Evolutionary conservation across 2,797 vertebrate genomes (phyloP), one percentile per base, ranked within the genome.

Genomic region (Sphenodon punctatus): DNA sequence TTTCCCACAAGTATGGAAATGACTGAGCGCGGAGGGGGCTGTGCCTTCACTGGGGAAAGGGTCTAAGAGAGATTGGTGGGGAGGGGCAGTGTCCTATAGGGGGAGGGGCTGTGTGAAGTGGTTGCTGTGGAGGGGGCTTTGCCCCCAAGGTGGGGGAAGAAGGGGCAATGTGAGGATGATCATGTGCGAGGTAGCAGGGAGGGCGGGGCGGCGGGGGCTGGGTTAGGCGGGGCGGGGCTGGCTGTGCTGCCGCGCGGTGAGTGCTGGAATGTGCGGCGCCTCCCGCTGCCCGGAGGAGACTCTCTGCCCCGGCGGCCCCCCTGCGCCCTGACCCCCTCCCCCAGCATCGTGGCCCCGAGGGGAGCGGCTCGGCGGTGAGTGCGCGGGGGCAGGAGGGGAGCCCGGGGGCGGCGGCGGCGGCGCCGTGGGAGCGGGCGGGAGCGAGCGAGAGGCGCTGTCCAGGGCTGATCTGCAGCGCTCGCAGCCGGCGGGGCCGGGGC

Each of bases 361-460:
- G n/a, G n/a, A n/a, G n/a, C n/a, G n/a, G n/a, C n/a, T n/a, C n/a
- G 82, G 66, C 51, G 84, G 93, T 90, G 66, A 87, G 85, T 23
- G 80, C 64, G 41, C 73, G 70, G 53, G 76, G 49, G n/a, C 8
- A 58, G 42, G 42, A 61, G 22, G 14, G 32, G 25, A 12, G 36
- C 16, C 30, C 69, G 48, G 19, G 12, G 14, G 22, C 13, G 22
- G 88, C 78, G 83, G 68, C 41, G 60, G 77, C 41, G 17, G 76
- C 49, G 88, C 85, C 88, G 78, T 67, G 80, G 82, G 82, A 86
- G 76, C 82, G 81, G 55, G 87, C 84, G 90, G 91, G 94, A 93
- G 93, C 88, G 90, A 79, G 96, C 95, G 96, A 96, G 86, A 90
- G 92, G 93, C 93, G 97, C 97, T 98, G 97, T 98, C 97, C 97